phyloP scores from a whole-genome alignment of 2,888 invertebrate species.

The Perdita meconis region DNA sequence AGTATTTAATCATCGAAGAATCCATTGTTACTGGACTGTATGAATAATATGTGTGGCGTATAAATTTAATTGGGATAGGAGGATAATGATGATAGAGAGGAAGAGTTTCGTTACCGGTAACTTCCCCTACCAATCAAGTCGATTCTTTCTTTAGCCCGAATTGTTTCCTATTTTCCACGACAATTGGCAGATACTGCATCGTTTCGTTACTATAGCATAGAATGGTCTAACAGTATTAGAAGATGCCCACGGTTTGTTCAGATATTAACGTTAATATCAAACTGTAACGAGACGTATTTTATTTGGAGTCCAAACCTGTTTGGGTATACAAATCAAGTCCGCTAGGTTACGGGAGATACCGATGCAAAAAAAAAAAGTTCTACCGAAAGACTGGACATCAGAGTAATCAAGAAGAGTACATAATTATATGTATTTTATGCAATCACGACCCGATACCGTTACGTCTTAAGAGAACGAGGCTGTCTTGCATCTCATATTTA shows the following conservation, averaged over 20 bases:
- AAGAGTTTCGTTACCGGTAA: neutral
- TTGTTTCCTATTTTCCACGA: constrained; percentile 34
- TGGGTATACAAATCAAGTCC: constrained; percentile 37
- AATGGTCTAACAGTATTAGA: constrained; percentile 56
- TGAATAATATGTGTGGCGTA: too few relatives aligned
- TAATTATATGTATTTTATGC: constrained; percentile 76
- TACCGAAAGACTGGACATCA: constrained; percentile 76
- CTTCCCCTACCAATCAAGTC: neutral
- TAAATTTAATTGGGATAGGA: too few relatives aligned
- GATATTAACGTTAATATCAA: constrained; percentile 39
- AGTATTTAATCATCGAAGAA: too few relatives aligned
- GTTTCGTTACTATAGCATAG: constrained; percentile 46
- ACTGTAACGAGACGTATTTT: constrained; percentile 31
- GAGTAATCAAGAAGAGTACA: constrained; percentile 72
- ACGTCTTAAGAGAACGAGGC: constrained; percentile 73
- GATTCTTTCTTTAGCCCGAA: constrained; percentile 24
- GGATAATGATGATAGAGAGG: too few relatives aligned
- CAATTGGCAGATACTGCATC: constrained; percentile 28
- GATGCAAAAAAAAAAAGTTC: constrained; percentile 59
- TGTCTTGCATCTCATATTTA: constrained; percentile 77
- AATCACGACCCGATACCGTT: constrained; percentile 72
- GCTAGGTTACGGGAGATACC: constrained; percentile 40
- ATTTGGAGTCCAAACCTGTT: constrained; percentile 26
- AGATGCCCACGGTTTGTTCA: constrained; percentile 37
- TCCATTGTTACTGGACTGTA: too few relatives aligned